Conservation (phyloP, 2,888 invertebrate species). For the Crepidodera aurea region DNA sequence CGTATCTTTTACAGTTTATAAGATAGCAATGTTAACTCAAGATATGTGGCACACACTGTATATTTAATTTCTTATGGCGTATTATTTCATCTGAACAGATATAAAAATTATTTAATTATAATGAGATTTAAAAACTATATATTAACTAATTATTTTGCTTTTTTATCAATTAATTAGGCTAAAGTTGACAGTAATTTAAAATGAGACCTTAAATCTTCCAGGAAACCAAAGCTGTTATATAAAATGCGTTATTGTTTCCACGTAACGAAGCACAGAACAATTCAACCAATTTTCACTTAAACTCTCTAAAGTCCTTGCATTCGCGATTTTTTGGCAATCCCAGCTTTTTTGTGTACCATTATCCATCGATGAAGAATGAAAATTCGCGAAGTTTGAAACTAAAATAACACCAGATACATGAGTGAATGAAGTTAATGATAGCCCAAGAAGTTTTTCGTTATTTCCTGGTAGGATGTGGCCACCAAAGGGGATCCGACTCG, state of each 20-base stretch:
- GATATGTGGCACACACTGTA: no score
- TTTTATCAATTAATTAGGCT: no score
- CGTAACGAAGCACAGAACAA: constrained; percentile 11
- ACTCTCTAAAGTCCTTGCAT: constrained; percentile 8
- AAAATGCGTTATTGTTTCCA: neutral
- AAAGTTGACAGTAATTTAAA: no score
- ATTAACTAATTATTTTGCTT: no score
- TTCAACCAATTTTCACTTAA: constrained; percentile 17
- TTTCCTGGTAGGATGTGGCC: constrained; percentile 46
- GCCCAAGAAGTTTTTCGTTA: constrained; percentile 34
- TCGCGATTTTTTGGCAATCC: neutral
- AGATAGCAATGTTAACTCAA: no score
- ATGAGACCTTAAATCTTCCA: neutral
- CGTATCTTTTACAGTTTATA: no score
- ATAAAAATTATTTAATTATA: no score
- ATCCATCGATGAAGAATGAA: constrained; percentile 10
- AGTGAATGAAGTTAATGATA: constrained; percentile 23
- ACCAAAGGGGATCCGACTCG: constrained; percentile 42
- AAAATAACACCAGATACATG: constrained; percentile 23
- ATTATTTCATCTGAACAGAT: no score
- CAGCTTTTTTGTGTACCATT: neutral
- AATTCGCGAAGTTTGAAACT: constrained; percentile 15
- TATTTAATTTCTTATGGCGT: no score
- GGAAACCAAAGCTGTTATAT: neutral
- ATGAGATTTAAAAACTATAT: no score